A percentile compares a stretch with the other conserved stretches of the same genome.
phyloP scores from a whole-genome alignment of 2,113 vertebrate genomes.

The Gobius niger region DNA sequence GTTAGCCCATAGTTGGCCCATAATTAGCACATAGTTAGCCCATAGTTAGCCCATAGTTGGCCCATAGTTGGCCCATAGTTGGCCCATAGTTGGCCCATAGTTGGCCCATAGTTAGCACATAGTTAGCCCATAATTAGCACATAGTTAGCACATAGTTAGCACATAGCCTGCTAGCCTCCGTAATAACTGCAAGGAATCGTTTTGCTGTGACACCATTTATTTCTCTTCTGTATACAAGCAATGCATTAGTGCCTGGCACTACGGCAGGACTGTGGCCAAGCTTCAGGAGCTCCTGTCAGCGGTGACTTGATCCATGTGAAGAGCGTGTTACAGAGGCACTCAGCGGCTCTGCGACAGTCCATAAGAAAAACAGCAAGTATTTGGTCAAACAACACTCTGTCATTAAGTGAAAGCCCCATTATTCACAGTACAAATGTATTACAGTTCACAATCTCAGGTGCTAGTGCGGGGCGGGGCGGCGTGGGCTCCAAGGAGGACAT shows the following conservation, averaged over 20 bases:
- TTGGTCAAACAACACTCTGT: conserved; percentile 38
- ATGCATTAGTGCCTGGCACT: conserved; percentile 53
- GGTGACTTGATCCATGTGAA: conserved; percentile 16
- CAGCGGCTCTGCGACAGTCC: conserved; percentile 25
- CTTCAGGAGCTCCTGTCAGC: conserved; percentile 75
- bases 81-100: too few relatives aligned
- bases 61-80: too few relatives aligned
- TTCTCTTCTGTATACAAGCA: conserved; percentile 71
- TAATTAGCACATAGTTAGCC: too few relatives aligned
- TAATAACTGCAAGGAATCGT: neutral
- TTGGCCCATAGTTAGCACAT: too few relatives aligned
- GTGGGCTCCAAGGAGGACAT: neutral
- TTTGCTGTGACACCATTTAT: conserved; percentile 73
- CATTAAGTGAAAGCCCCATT: conserved; percentile 19
- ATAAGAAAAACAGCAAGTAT: conserved; percentile 18
- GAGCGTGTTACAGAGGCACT: neutral
- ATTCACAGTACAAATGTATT: conserved; percentile 78
- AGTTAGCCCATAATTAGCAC: too few relatives aligned
- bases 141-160: too few relatives aligned
- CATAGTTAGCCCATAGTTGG: too few relatives aligned
- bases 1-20: too few relatives aligned
- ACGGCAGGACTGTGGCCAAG: conserved; percentile 72
- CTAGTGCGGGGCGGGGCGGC: conserved; percentile 52
- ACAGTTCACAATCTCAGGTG: conserved; percentile 73
- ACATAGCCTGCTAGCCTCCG: too few relatives aligned